Evolutionary conservation across 2,888 invertebrate genomes (phyloP).

Genomic region (Molorchus minor): DNA sequence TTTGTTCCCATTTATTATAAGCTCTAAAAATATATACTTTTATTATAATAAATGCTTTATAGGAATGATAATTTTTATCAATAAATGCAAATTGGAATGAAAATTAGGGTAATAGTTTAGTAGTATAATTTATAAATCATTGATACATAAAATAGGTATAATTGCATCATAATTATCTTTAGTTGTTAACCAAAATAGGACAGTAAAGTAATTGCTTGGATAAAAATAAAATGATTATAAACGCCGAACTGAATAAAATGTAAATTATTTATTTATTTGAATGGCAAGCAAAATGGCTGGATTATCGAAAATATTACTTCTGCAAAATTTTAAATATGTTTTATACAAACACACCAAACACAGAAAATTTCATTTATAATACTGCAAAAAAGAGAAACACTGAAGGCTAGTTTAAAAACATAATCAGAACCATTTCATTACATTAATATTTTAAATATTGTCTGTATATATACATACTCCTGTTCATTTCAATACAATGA

Average conservation of each 20-base stretch:
- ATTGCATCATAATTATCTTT: constrained; percentile 10
- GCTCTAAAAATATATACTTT: constrained; percentile 5
- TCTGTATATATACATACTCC: no score
- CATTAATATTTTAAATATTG: no score
- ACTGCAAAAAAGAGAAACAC: no score
- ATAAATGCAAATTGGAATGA: constrained; percentile 40
- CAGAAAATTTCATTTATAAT: no score
- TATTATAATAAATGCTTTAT: constrained; percentile 11
- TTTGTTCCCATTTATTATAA: constrained; percentile 18
- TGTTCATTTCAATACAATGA: no score
- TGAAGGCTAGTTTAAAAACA: no score
- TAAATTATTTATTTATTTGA: constrained; percentile 6
- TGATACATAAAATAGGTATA: not conserved
- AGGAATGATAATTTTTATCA: constrained; percentile 17
- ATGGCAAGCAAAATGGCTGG: constrained; percentile 38
- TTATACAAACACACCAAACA: no score
- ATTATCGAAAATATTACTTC: not conserved
- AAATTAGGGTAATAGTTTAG: constrained; percentile 6
- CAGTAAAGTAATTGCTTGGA: constrained; percentile 9
- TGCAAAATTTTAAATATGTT: constrained; percentile 1
- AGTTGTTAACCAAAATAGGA: constrained; percentile 15
- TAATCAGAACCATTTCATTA: no score
- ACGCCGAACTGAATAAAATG: not conserved
- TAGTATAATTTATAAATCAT: constrained; percentile 11
- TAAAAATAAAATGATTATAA: constrained; percentile 8